Percentiles rank a stretch among this genome's conserved stretches.
Conservation (phyloP, 2,113 vertebrate species). For the Oreotrochilus melanogaster region DNA sequence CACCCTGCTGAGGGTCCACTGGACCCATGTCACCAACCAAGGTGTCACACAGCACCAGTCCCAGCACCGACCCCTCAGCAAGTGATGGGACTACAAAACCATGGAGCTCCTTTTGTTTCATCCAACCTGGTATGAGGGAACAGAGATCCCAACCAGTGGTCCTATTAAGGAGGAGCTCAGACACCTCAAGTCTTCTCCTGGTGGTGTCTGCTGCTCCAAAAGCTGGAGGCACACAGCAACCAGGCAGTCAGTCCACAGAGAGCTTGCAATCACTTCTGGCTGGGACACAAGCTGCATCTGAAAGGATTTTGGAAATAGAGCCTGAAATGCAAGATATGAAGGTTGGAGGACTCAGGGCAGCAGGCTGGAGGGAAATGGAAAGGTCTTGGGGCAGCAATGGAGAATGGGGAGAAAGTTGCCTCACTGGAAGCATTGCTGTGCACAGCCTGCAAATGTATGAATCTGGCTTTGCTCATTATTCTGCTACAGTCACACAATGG, state of each 20-base stretch:
- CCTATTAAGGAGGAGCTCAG: neutral
- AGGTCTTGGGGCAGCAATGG: neutral
- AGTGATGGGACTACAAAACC: neutral
- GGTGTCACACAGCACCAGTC: no score
- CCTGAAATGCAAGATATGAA: neutral
- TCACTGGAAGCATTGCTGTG: neutral
- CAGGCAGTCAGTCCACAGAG: fast-evolving
- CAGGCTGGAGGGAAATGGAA: neutral
- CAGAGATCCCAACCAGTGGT: fast-evolving
- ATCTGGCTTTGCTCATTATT: neutral
- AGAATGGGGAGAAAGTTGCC: neutral
- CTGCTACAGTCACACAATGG: neutral
- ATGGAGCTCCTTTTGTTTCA: neutral
- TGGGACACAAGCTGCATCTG: neutral
- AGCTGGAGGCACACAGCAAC: fast-evolving
- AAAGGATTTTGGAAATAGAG: neutral
- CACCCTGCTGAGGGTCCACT: no score
- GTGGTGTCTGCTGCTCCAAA: neutral
- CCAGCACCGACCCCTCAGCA: neutral
- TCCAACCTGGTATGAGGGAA: neutral
- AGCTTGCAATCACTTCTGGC: neutral
- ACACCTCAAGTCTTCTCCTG: neutral
- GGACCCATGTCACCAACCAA: no score
- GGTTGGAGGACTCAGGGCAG: neutral
- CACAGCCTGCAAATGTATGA: neutral